These are phyloP conservation scores for Tenrec ecaudatus DNA, from an alignment of 2,113 vertebrate genomes.

Conservation along the genomic window DNA sequence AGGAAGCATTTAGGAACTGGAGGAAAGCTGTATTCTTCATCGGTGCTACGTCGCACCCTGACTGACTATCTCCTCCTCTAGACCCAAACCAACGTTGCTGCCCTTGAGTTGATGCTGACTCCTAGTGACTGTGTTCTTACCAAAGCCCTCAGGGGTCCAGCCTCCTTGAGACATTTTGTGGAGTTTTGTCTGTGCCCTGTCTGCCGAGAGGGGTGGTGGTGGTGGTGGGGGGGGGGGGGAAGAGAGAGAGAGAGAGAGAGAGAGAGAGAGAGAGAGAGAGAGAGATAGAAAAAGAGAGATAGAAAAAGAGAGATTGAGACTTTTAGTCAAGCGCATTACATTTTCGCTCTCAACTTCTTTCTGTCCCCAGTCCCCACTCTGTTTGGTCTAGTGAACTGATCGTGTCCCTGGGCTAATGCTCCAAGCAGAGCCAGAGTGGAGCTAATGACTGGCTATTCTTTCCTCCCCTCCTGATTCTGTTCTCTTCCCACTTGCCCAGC, in stretches of 20 bases:
- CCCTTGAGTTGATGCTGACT: no score
- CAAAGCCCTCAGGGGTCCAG: neutral
- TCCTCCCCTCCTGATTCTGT: accelerated
- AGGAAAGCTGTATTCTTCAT: no score
- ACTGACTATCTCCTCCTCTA: no score
- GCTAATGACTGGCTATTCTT: accelerated
- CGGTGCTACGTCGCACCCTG: no score
- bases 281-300: no score
- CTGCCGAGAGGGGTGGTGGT: no score
- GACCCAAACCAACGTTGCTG: no score
- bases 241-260: no score
- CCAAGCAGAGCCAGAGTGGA: neutral
- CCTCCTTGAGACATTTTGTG: neutral
- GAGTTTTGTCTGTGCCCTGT: neutral
- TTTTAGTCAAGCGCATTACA: neutral
- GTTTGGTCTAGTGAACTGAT: neutral
- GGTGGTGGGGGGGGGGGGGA: no score
- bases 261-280: neutral
- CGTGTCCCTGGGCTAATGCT: neutral
- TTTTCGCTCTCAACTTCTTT: neutral
- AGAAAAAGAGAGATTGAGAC: neutral
- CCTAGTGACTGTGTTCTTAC: no score
- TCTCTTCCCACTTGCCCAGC: neutral
- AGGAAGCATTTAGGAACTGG: no score
- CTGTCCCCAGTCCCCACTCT: neutral